These are phyloP conservation scores for Alouatta palliata DNA, from an alignment of 2,113 vertebrate genomes.

Conservation along the genomic window DNA sequence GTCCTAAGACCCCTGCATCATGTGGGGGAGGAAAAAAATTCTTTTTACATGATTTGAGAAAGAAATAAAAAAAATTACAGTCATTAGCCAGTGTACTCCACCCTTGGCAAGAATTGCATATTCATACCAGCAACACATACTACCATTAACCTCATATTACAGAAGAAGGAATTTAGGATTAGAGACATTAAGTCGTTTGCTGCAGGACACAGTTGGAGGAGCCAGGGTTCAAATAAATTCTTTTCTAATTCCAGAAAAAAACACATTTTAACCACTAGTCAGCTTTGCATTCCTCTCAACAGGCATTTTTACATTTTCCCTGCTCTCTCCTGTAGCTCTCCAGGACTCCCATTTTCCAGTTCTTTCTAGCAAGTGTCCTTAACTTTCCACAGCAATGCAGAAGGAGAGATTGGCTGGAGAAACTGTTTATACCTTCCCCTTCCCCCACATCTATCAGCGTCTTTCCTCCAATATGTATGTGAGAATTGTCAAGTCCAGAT, in stretches of 20 bases:
- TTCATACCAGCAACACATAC: too few species aligned
- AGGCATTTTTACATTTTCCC: background rate
- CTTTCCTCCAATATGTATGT: background rate
- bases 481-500: background rate
- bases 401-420: background rate
- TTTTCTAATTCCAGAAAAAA: background rate
- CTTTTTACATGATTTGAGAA: background rate
- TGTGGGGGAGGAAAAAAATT: background rate
- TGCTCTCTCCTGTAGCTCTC: background rate
- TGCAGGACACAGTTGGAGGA: background rate
- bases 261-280: background rate
- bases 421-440: background rate
- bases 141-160: background rate
- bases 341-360: background rate
- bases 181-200: background rate
- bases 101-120: too few species aligned
- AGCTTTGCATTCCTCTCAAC: background rate
- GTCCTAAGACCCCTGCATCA: background rate
- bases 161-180: background rate
- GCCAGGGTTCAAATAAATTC: background rate
- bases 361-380: background rate
- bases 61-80: background rate
- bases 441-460: background rate
- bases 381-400: background rate
- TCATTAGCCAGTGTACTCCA: background rate